These are phyloP conservation scores for Glandiceps talaboti DNA, from an alignment of 53 echinoderm and acorn worm species.

Conservation along the genomic window DNA sequence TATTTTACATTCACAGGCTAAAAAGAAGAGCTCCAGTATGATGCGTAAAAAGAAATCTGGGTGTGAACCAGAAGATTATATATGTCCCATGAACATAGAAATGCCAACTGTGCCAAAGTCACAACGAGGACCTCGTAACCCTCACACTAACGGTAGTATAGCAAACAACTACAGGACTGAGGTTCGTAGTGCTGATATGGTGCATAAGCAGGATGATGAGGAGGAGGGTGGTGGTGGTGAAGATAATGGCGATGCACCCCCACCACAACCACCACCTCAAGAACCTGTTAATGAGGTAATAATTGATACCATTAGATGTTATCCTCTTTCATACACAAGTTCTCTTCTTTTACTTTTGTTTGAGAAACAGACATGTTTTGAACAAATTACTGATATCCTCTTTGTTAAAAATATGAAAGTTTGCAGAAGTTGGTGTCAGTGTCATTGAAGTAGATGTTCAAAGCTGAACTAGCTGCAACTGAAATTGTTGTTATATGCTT, in stretches of 20 bases:
- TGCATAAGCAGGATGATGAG: conserved; percentile 72
- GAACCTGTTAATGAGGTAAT: background rate
- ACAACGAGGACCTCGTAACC: conserved; percentile 26
- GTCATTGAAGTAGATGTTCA: too few relatives aligned
- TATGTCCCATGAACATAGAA: conserved; percentile 89
- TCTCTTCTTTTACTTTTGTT: too few relatives aligned
- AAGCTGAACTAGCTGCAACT: too few relatives aligned
- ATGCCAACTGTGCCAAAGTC: conserved; percentile 30
- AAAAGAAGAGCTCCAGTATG: conserved; percentile 57
- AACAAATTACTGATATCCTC: too few relatives aligned
- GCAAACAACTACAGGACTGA: conserved; percentile 56
- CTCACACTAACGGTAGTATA: conserved; percentile 12
- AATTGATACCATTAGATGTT: too few relatives aligned
- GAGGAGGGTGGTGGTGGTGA: too few relatives aligned
- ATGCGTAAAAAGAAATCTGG: conserved; percentile 45
- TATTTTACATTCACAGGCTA: conserved; percentile 61
- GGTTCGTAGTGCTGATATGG: conserved; percentile 65
- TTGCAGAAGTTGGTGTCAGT: too few relatives aligned
- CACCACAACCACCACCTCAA: background rate
- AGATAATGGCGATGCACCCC: background rate
- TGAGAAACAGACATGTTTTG: too few relatives aligned
- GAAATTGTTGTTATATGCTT: too few relatives aligned
- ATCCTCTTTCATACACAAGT: too few relatives aligned
- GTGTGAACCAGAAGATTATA: conserved; percentile 62
- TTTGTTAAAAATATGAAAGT: too few relatives aligned